Percentiles rank a stretch among this genome's conserved stretches.
Evolutionary conservation across 2,113 vertebrate genomes (phyloP).

Genomic region (Gallinago paraguaiae): DNA sequence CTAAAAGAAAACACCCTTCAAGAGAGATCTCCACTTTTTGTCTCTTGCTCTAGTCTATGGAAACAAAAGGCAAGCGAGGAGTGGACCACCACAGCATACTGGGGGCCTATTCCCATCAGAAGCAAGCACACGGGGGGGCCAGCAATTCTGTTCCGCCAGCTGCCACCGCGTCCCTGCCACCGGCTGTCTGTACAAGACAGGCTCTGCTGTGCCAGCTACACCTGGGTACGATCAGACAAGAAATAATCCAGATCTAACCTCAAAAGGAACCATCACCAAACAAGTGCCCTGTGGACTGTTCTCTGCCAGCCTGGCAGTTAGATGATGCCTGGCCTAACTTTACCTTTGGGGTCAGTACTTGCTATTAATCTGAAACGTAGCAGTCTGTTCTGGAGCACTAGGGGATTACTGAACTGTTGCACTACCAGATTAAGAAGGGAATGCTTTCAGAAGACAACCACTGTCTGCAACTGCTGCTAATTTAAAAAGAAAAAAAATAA

Average conservation of each 20-base stretch:
- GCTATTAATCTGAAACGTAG: not conserved
- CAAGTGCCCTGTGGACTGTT: not conserved
- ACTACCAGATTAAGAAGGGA: not conserved
- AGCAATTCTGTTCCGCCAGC: not conserved
- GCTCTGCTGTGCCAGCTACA: not conserved
- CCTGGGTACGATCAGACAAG: not conserved
- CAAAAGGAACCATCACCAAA: not conserved
- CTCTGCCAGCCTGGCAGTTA: not conserved
- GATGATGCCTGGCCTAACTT: not conserved
- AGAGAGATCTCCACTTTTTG: constrained; percentile 31
- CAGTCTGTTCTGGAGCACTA: not conserved
- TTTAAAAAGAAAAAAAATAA: not conserved
- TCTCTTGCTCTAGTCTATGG: not conserved
- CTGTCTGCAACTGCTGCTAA: constrained; percentile 13
- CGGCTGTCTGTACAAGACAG: not conserved
- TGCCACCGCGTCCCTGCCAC: not conserved
- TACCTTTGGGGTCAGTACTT: not conserved
- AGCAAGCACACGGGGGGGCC: not conserved
- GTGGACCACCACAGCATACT: not conserved
- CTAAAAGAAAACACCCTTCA: not conserved
- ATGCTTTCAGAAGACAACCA: constrained; percentile 9
- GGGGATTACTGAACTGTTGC: not conserved
- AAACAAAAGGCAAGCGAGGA: constrained; percentile 47
- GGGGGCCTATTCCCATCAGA: not conserved
- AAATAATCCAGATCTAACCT: accelerated